Conservation (phyloP, 2,888 invertebrate genomes). For the Xylocampa areola region DNA sequence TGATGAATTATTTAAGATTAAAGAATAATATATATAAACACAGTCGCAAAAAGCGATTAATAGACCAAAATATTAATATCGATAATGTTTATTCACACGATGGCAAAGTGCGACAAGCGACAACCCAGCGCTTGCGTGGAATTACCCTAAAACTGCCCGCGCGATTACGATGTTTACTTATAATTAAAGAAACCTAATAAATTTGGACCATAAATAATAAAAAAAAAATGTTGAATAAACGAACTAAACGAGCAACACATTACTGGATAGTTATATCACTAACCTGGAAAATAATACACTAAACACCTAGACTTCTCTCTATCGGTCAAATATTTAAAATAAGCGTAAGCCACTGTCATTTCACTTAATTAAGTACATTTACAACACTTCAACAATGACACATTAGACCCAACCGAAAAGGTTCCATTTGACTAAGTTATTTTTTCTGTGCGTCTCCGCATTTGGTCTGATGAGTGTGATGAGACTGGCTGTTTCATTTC, state of each 20-base stretch:
- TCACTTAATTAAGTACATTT: constrained; percentile 31
- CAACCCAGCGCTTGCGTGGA: too few relatives aligned
- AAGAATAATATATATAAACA: too few relatives aligned
- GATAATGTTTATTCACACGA: too few relatives aligned
- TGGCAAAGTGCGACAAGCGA: too few relatives aligned
- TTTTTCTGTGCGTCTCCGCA: neutral
- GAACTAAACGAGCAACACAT: neutral
- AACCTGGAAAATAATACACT: constrained; percentile 48
- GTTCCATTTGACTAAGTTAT: constrained; percentile 13
- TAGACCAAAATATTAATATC: too few relatives aligned
- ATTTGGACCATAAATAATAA: too few relatives aligned
- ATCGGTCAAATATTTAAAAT: constrained; percentile 50
- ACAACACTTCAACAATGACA: neutral
- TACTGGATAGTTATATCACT: neutral
- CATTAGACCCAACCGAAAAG: neutral
- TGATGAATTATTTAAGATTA: too few relatives aligned
- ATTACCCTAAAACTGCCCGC: too few relatives aligned
- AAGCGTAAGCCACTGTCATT: constrained; percentile 54
- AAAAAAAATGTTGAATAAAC: too few relatives aligned
- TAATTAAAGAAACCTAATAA: too few relatives aligned
- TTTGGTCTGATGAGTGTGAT: constrained; percentile 2
- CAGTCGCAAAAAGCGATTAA: too few relatives aligned
- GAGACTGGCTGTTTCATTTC: constrained; percentile 17
- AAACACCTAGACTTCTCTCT: constrained; percentile 39
- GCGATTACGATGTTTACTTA: too few relatives aligned